Base-by-base conservation (phyloP, 2,888 invertebrate species). In the Limnephilus marmoratus region DNA sequence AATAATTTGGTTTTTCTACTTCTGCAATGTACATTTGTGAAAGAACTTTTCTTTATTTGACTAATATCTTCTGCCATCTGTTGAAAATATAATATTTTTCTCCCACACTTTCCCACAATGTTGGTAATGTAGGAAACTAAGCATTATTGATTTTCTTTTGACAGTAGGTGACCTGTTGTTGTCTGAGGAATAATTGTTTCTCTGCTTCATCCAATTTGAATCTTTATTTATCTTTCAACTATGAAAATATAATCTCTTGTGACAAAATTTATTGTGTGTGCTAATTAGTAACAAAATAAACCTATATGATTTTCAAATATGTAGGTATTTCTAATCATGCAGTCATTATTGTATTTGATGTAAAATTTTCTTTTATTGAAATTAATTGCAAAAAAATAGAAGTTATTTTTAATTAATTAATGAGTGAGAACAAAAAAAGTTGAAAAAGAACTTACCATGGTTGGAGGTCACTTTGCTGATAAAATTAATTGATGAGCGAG, bases 141-240 rank as follows among this genome's bases (percentile, higher is more conserved):
- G 18, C 83, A 34, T 83, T 87, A 87, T 87, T 87, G 45, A 87
- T 87, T 87, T 87, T 87, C n/a, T 87, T 87, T 45, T 87, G 83
- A 24, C 31, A 83, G 86, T 86, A 5, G 11, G 15, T 49, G 53
- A 86, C 86, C 45, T 53, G 53, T 49, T 86, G 45, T 86, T 15
- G 68, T 68, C 68, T 68, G 29, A 29, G 18, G 31, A 31, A 49
- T 85, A 45, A 85, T 49, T 86, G 29, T 86, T 41, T 13, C 37
- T 83, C 24, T 68, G 1, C 68, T n/a, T 68, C 2, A 24, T 68
- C 24, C 24, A n/a, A 68, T 68, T 68, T 24, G 68, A 68, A 68
- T 68, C 68, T 68, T 68, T n/a, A 24, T 68, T 68, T 68, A 68
- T 68, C 24, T 24, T 24, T 4, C 68, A 68, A 68, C 68, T 24